Conservation (phyloP, 2,797 vertebrate species). For the Neostethus bicornis region DNA sequence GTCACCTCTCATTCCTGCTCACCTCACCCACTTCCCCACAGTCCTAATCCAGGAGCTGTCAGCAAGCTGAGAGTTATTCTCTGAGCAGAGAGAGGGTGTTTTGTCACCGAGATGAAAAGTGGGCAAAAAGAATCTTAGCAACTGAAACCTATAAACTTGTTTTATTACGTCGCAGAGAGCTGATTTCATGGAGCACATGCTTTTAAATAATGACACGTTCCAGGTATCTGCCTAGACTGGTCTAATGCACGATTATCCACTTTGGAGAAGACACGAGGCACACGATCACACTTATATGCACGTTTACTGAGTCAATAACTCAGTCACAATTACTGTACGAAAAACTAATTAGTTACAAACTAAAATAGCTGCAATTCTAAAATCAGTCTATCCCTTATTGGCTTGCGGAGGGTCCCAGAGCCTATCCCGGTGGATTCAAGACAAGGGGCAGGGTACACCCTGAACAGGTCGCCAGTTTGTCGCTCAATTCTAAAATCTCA, state of each 20-base stretch:
- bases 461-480: too few relatives aligned
- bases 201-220: slow-evolving; percentile 79
- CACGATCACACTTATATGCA: too few relatives aligned
- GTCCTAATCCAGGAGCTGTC: slow-evolving; percentile 72
- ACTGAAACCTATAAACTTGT: slow-evolving; percentile 75
- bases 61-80: slow-evolving; percentile 70
- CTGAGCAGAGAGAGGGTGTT: slow-evolving; percentile 68
- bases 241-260: slow-evolving; percentile 21
- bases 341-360: too few relatives aligned
- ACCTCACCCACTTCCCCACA: slow-evolving; percentile 51
- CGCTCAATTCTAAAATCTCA: too few relatives aligned
- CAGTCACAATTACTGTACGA: too few relatives aligned
- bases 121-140: slow-evolving; percentile 71
- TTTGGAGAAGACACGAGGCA: slow-evolving; percentile 28
- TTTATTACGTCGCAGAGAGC: slow-evolving; percentile 76
- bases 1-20: slow-evolving; percentile 57
- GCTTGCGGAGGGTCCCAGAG: too few relatives aligned
- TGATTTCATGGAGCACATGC: slow-evolving; percentile 68
- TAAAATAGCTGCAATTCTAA: too few relatives aligned
- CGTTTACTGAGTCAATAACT: too few relatives aligned
- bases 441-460: too few relatives aligned
- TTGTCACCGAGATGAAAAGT: slow-evolving; percentile 80
- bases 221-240: slow-evolving; percentile 7
- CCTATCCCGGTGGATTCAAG: too few relatives aligned
- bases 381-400: too few relatives aligned